A percentile compares a stretch with the other conserved stretches of the same genome.
Conservation (phyloP, 2,797 vertebrate species). For the Sebastes nivosus region DNA sequence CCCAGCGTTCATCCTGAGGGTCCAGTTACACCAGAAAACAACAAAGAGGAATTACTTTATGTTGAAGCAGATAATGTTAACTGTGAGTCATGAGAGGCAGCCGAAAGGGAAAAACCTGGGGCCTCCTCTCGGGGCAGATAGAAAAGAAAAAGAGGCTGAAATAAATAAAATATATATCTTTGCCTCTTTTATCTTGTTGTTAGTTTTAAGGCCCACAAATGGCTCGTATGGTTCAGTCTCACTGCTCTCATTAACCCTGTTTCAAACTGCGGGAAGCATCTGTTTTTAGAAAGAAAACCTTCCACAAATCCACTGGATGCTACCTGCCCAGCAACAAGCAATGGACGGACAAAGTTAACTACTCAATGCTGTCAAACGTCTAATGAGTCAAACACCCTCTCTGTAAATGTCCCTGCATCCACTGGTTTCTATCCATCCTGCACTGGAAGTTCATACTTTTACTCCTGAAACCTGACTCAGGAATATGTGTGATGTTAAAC, state of each 20-base stretch:
- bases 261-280: neutral
- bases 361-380: neutral
- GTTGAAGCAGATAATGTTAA: neutral
- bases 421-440: neutral
- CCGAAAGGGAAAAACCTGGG: neutral
- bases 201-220: neutral
- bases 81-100: neutral
- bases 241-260: neutral
- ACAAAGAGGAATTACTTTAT: neutral
- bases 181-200: neutral
- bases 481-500: neutral
- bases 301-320: neutral
- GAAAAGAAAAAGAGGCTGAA: neutral
- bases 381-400: neutral
- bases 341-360: neutral
- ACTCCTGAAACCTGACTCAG: neutral
- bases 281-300: neutral
- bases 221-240: neutral
- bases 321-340: neutral
- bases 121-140: neutral
- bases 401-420: neutral
- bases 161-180: neutral
- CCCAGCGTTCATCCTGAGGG: neutral
- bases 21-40: neutral
- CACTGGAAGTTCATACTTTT: neutral